Evolutionary conservation across 2,888 invertebrate genomes (phyloP), one percentile per base, ranked within the genome.

Genomic region (Lasioglossum pauxillum): DNA sequence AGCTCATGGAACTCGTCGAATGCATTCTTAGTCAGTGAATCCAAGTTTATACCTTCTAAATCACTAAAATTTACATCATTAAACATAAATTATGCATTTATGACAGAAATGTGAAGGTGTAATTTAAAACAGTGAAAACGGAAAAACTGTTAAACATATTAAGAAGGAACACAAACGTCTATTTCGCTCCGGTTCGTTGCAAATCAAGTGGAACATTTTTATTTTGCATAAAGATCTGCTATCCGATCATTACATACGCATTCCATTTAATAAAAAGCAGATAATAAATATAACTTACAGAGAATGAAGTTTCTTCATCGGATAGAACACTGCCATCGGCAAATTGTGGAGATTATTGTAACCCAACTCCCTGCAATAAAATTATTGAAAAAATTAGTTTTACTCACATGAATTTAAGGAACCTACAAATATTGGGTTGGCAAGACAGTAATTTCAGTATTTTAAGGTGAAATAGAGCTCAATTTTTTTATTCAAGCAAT

Each of bases 11-110:
- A 94, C 4, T 92, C 87, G 57, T 95, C 93, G 81, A 97, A 96
- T 49, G 96, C 95, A 41, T 95, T 93, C 69, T 96, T 95, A 76
- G 96, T 95, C 16, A 96, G 96, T 84, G 95, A 93, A 16, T 95
- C 93, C 80, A 96, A 95, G 77, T 96, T 96, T 38, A 97, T 96
- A 5, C 96, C 96, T 80, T 96, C 95, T 44, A 97, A 92, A 89
- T 96, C 96, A 74, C 96, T 96, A 53, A 89, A 93, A 89, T 64
- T 78, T 8, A 35, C 8, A 69, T n/a, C 10, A 69, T 38, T 41
- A 41, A 38, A 35, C 31, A 69, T 1, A 57, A 4, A 14, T 44
- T 44, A 12, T 41, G 41, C 41, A 12, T 41, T 41, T 41, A 12
- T 12, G 44, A 44, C 44, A 44, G 12, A 3, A 44, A 44, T 14